phyloP scores from a whole-genome alignment of 2,888 invertebrate species.

The Catocala nupta region DNA sequence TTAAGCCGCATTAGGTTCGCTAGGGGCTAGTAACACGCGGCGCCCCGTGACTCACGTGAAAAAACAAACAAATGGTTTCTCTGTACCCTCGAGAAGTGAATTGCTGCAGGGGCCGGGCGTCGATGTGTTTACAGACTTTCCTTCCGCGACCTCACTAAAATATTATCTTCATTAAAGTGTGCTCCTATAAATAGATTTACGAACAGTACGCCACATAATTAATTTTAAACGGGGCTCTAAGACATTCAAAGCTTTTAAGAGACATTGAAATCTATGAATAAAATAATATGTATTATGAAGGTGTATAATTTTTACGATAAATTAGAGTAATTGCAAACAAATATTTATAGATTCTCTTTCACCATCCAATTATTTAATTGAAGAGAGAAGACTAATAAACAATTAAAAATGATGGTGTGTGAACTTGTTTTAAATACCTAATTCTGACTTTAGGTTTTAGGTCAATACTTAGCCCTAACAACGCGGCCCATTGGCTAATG shows the following conservation, averaged over 20 bases:
- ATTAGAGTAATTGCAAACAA: too few species aligned
- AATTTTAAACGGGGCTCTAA: constrained; percentile 12
- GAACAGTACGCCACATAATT: constrained; percentile 3
- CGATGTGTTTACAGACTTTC: constrained; percentile 69
- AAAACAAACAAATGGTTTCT: constrained; percentile 56
- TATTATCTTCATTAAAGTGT: constrained; percentile 58
- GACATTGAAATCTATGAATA: constrained; percentile 29
- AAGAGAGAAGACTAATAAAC: too few species aligned
- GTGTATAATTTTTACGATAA: too few species aligned
- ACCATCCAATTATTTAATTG: too few species aligned
- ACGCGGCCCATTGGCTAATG: constrained; percentile 71
- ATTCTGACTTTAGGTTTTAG: constrained; percentile 72
- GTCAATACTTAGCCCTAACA: constrained; percentile 74
- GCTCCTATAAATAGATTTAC: constrained; percentile 44
- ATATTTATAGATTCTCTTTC: too few species aligned
- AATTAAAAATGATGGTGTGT: background rate
- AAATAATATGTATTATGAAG: background rate
- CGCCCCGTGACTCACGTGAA: constrained; percentile 64
- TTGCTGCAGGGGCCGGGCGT: constrained; percentile 46
- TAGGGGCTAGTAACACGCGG: constrained; percentile 48
- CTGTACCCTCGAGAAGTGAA: constrained; percentile 54
- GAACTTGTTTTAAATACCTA: constrained; percentile 11
- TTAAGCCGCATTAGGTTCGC: constrained; percentile 51
- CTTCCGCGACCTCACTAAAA: constrained; percentile 60
- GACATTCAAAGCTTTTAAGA: constrained; percentile 32